A percentile compares a stretch with the other conserved stretches of the same genome.
Conservation (phyloP, 1,140 invertebrate genomes). For the Drosophila trapezifrons region DNA sequence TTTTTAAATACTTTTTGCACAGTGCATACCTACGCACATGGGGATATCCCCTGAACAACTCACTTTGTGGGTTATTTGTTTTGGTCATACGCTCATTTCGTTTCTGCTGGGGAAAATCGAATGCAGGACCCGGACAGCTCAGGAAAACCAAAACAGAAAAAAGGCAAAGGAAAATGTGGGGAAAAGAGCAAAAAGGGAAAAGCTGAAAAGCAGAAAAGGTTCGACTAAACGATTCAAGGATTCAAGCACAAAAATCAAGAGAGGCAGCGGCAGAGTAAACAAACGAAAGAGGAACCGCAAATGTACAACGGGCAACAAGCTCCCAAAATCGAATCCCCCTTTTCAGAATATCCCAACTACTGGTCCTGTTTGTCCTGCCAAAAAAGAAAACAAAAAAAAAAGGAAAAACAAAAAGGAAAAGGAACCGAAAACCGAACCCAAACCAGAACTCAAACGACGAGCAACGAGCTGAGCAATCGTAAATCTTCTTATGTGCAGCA, state of each 20-base stretch:
- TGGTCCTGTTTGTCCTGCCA: constrained; percentile 23
- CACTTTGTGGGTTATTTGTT: constrained; percentile 83
- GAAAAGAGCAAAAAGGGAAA: constrained; percentile 12
- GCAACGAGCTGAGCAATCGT: constrained; percentile 78
- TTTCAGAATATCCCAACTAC: constrained; percentile 13
- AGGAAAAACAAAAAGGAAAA: not conserved
- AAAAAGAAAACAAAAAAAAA: constrained; percentile 12
- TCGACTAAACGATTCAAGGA: constrained; percentile 59
- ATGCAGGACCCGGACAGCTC: constrained; percentile 47
- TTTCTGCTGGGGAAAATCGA: constrained; percentile 56
- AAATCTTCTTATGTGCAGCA: constrained; percentile 83
- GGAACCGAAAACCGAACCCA: constrained; percentile 22
- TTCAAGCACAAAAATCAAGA: constrained; percentile 71
- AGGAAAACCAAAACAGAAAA: constrained; percentile 19
- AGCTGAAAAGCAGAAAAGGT: constrained; percentile 58
- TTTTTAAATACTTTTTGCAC: not conserved
- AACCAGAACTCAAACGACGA: constrained; percentile 50
- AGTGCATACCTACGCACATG: constrained; percentile 36
- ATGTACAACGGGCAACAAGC: constrained; percentile 60
- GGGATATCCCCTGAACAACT: constrained; percentile 55
- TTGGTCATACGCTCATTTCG: constrained; percentile 81
- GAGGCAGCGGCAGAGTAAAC: constrained; percentile 50
- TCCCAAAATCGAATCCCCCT: constrained; percentile 32
- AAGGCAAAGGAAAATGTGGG: not conserved
- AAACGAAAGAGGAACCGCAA: constrained; percentile 69